phyloP scores from a whole-genome alignment of 1,140 invertebrate species.

The Dryas iulia region DNA sequence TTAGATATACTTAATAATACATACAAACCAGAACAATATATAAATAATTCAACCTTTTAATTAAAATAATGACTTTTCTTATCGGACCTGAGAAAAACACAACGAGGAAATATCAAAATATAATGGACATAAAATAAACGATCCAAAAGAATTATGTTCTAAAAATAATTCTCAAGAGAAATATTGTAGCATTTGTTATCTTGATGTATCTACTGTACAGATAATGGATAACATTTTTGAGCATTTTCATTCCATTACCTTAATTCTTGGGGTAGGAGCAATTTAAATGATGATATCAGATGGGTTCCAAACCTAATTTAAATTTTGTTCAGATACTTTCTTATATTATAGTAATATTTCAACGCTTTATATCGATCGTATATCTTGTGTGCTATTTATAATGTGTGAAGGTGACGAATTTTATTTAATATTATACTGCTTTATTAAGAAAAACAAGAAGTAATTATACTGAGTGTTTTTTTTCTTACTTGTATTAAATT shows the following conservation, averaged over 20 bases:
- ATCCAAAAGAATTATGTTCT: slow-evolving; percentile 16
- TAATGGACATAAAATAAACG: slow-evolving; percentile 5
- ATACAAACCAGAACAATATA: too few species aligned
- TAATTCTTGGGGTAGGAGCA: slow-evolving; percentile 38
- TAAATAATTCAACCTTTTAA: too few species aligned
- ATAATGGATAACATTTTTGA: slow-evolving; percentile 63
- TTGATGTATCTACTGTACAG: slow-evolving; percentile 40
- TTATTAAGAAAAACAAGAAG: too few species aligned
- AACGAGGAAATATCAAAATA: neutral
- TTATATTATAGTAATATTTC: neutral
- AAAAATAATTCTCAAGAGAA: slow-evolving; percentile 35
- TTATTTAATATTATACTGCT: too few species aligned
- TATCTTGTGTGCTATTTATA: too few species aligned
- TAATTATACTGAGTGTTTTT: too few species aligned
- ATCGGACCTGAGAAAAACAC: neutral
- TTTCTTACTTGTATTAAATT: too few species aligned
- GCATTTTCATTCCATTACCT: slow-evolving; percentile 53
- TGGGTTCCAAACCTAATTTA: slow-evolving; percentile 10
- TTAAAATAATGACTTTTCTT: neutral
- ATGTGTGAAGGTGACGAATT: too few species aligned
- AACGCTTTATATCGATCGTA: neutral
- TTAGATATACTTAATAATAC: too few species aligned
- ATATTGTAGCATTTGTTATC: slow-evolving; percentile 45
- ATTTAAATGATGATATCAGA: slow-evolving; percentile 46
- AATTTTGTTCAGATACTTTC: neutral